phyloP scores from a whole-genome alignment of 1,140 invertebrate species.

The Neomicropteryx cornuta region DNA sequence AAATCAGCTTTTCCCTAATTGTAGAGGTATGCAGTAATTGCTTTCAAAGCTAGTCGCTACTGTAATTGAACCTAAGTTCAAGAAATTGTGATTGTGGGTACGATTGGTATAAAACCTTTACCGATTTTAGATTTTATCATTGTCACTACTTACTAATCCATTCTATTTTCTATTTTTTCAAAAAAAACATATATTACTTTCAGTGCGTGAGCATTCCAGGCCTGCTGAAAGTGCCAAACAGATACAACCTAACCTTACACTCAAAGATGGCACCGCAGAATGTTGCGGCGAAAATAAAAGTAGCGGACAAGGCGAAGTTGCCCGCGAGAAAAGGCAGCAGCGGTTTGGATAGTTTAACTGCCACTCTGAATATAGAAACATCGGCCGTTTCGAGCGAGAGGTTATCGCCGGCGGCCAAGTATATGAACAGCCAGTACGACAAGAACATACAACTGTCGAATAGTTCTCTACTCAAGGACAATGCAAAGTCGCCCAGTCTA shows the following conservation, averaged over 20 bases:
- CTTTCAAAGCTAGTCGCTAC: too few species aligned
- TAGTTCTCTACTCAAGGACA: constrained; percentile 13
- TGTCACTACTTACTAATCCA: constrained; percentile 1
- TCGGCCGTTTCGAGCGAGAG: too few species aligned
- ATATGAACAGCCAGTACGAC: constrained; percentile 29
- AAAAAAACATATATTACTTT: constrained; percentile 13
- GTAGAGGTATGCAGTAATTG: too few species aligned
- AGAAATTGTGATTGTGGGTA: too few species aligned
- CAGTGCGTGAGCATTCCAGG: constrained; percentile 43
- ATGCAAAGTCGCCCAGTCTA: constrained; percentile 7
- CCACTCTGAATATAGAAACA: too few species aligned
- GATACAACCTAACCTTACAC: constrained; percentile 34
- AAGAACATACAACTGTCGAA: constrained; percentile 34
- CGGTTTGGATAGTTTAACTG: too few species aligned
- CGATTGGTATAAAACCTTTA: too few species aligned
- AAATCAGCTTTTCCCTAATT: too few species aligned
- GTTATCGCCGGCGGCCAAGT: constrained; percentile 8
- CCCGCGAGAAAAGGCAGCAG: too few species aligned
- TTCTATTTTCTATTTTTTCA: background rate
- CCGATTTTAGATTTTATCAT: too few species aligned
- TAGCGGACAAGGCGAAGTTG: constrained; percentile 12
- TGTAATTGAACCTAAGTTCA: too few species aligned
- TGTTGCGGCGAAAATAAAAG: constrained; percentile 24
- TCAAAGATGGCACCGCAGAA: constrained; percentile 30
- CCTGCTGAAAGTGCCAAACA: constrained; percentile 46